Evolutionary conservation across 2,888 invertebrate genomes (phyloP).

Genomic region (Eudasyphora cyanicolor): DNA sequence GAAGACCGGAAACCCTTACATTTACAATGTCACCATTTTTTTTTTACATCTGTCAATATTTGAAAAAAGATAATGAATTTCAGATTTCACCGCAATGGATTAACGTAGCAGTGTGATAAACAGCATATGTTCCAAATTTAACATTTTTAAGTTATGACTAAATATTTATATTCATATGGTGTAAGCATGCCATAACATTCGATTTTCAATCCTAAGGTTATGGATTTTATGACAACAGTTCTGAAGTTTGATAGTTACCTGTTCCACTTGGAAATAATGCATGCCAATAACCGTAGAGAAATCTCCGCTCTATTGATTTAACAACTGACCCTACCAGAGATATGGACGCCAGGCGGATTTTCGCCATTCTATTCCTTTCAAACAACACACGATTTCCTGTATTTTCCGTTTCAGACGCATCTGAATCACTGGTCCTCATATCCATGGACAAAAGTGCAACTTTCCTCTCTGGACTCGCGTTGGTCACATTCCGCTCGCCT

Average conservation of each 20-base stretch:
- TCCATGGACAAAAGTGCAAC: conserved; percentile 29
- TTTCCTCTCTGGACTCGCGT: not conserved
- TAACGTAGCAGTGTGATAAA: no score
- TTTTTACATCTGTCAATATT: no score
- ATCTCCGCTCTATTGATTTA: conserved; percentile 84
- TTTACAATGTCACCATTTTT: no score
- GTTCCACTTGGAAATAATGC: conserved; percentile 83
- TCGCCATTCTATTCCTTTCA: conserved; percentile 82
- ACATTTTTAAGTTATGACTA: no score
- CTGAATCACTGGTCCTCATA: conserved; percentile 84
- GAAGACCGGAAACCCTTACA: no score
- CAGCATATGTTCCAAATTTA: no score
- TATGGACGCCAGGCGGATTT: conserved; percentile 86
- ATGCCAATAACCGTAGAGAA: conserved; percentile 90
- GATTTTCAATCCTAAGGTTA: no score
- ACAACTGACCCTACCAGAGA: conserved; percentile 83
- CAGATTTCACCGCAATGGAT: no score
- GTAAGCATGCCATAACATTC: no score
- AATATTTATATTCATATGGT: no score
- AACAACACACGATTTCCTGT: conserved; percentile 72
- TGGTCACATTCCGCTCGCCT: not conserved
- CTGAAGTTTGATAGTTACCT: conserved; percentile 73
- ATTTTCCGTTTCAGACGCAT: conserved; percentile 84
- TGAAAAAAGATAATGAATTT: no score
- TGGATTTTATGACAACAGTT: no score